Evolutionary conservation across 1,140 invertebrate species (phyloP), one percentile per base, ranked within the genome.

Genomic region (Battus philenor): DNA sequence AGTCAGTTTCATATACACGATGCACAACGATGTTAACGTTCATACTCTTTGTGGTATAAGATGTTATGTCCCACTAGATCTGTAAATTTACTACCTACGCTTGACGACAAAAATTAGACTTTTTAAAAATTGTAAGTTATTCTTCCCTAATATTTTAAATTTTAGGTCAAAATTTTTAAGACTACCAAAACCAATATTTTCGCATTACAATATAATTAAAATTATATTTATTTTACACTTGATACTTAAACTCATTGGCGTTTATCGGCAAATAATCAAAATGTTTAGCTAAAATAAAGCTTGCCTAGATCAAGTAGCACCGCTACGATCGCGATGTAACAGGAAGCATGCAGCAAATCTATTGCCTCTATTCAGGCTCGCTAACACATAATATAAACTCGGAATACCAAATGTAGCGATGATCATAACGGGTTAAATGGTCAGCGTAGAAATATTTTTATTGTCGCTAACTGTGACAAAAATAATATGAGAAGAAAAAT

Each of bases 301-400:
- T 56, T 55, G 62, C 59, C 66, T 70, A 73, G 36, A 50, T 70
- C 46, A 49, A 59, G 61, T 72, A 72, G 27, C 56, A 47, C 39
- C 43, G 41, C 45, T 61, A 64, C 46, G 59, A 58, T 60, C 59
- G 44, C 59, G 63, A 43, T 65, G 54, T 68, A 68, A 75, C 63
- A 59, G 61, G 54, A 50, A 68, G 46, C 81, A 85, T 85, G 81
- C 81, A n/a, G n/a, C n/a, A 85, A 81, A 82, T 78, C 65, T 76
- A 82, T 75, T 69, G 64, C 52, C 64, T 64, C 68, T 56, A 65
- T 65, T 48, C 57, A 65, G 60, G 64, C 50, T 54, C 63, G 49
- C 66, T 73, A 68, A 79, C 69, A 68, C 64, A 70, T 67, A n/a
- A n/a, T n/a, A n/a, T n/a, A 76, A 68, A 68, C 57, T 70, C 50